Conservation (phyloP, 1,140 invertebrate species). For the Agraylea sexmaculata region DNA sequence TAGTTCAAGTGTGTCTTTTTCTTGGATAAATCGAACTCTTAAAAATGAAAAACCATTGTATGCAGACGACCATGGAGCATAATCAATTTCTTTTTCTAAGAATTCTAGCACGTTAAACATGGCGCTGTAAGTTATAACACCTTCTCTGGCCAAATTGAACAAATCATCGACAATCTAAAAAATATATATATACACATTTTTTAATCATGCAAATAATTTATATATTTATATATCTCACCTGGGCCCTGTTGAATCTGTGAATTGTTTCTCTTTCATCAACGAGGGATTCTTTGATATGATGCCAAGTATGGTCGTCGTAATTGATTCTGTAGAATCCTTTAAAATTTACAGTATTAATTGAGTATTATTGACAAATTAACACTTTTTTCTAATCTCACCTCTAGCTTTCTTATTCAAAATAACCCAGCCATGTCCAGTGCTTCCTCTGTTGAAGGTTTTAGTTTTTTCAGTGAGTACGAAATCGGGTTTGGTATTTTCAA, state of each 20-base stretch:
- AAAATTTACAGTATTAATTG: constrained; percentile 9
- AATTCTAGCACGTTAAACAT: constrained; percentile 40
- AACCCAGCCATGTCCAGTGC: constrained; percentile 37
- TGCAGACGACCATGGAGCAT: constrained; percentile 53
- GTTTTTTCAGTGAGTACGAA: constrained; percentile 24
- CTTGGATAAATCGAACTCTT: constrained; percentile 11
- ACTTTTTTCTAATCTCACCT: constrained; percentile 27
- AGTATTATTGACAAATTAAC: constrained; percentile 6
- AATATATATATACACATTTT: not conserved
- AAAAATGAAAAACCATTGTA: constrained; percentile 40
- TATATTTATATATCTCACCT: constrained; percentile 3
- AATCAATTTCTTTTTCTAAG: constrained; percentile 48
- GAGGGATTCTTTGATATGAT: too few species aligned
- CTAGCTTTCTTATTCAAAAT: constrained; percentile 48
- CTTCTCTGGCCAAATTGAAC: constrained; percentile 46
- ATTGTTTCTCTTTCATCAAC: too few species aligned
- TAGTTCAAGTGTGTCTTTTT: not conserved
- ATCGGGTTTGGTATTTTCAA: constrained; percentile 33
- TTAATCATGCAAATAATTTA: not conserved
- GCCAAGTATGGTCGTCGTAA: too few species aligned
- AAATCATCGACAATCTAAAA: constrained; percentile 65
- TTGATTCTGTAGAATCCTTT: too few species aligned
- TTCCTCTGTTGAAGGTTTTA: constrained; percentile 23
- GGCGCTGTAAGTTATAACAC: constrained; percentile 32
- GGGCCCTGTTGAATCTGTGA: too few species aligned